phyloP scores from a whole-genome alignment of 1,140 invertebrate species.

The Acromyrmex charruanus region DNA sequence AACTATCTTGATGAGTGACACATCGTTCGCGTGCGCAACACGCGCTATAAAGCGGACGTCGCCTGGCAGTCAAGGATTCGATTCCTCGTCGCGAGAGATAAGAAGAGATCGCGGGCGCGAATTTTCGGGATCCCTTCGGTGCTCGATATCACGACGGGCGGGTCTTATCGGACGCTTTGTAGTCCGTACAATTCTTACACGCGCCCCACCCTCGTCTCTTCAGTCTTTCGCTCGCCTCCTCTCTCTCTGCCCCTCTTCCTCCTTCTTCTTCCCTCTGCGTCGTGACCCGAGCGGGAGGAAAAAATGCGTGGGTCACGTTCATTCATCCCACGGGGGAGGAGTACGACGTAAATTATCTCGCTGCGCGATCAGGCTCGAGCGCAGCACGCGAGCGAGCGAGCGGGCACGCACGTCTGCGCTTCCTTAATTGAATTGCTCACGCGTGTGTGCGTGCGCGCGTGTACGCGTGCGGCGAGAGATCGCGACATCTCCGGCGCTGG shows the following conservation, averaged over 20 bases:
- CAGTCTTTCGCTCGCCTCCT: background rate
- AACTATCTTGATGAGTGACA: background rate
- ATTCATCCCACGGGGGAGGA: conserved; percentile 58
- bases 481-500: background rate
- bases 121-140: background rate
- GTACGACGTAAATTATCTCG: conserved; percentile 52
- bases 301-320: conserved; percentile 64
- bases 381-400: conserved; percentile 31
- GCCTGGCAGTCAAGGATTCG: background rate
- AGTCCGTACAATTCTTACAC: conserved; percentile 12
- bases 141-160: conserved; percentile 53
- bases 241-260: background rate
- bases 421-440: conserved; percentile 37
- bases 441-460: background rate
- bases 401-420: conserved; percentile 17
- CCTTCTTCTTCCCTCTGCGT: background rate
- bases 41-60: background rate
- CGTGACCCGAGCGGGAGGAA: conserved; percentile 29
- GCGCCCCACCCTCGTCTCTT: conserved; percentile 74
- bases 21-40: background rate
- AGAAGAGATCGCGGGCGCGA: background rate
- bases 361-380: conserved; percentile 13
- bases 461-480: background rate
- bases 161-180: conserved; percentile 24
- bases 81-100: background rate